Base-by-base conservation (phyloP, 2,797 vertebrate genomes). In the Pseudotriccus pelzelni region DNA sequence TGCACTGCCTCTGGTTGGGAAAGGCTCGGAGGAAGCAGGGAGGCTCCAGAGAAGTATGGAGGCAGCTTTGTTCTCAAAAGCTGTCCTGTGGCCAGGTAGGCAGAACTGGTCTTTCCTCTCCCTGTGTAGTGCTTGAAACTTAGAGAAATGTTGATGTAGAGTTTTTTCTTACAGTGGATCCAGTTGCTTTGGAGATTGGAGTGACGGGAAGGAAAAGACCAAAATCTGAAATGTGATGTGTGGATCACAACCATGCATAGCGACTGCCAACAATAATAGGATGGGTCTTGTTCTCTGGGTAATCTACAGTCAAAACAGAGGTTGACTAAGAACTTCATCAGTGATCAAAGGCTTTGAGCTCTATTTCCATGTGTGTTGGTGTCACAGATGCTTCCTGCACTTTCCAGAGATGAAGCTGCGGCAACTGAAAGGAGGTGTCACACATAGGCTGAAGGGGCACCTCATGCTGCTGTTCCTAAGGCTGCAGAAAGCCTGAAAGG, bases 201-300 rank as follows among this genome's bases (percentile, higher is more conserved):
- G 8, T 43, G n/a, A 19, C 44, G 30, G 21, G 49, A 72, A 76
- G 37, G 37, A 59, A 60, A 36, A 87, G 87, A 72, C 10, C 14
- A n/a, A 49, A 75, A 23, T 56, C 15, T 60, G 59, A 76, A 70
- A 28, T 62, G 60, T 0, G 0, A n/a, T 30, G 2, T 41, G 43
- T 2, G 5, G 68, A 55, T 92, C 56, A 75, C 56, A 89, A 46
- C 59, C 34, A 8, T 64, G 23, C 19, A 19, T 7, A 77, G 46
- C 30, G 68, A 19, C 44, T 94, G 79, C 52, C 79, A 87, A 69
- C 86, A 63, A 15, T 32, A 84, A 56, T 56, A 91, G 19, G 32
- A 79, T 50, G 28, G 60, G 10, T 58, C 49, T 75, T 80, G n/a
- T 90, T 72, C 63, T 87, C 30, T 89, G 36, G 4, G n/a, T 82